These are phyloP conservation scores for Tetramorium simillimum DNA, from an alignment of 1,140 invertebrate species.

Conservation along the genomic window DNA sequence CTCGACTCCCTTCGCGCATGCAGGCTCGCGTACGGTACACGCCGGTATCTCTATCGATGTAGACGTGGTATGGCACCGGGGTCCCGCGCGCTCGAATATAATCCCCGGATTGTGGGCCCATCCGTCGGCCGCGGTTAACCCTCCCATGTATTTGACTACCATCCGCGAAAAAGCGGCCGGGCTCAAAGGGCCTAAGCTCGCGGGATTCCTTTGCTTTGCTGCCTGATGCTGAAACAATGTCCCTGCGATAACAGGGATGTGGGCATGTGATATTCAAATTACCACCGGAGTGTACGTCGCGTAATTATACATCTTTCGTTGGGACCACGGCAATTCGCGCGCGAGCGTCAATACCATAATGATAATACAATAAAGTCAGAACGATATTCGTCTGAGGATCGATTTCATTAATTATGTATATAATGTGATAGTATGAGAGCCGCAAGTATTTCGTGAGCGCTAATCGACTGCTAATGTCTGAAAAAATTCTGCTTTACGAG, in stretches of 20 bases:
- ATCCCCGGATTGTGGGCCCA: slow-evolving; percentile 56
- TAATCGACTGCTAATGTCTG: not conserved
- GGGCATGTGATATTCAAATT: not conserved
- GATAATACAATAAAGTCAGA: not conserved
- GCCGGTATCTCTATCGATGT: slow-evolving; percentile 82
- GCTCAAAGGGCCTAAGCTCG: not conserved
- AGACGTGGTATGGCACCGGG: slow-evolving; percentile 69
- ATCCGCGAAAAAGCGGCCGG: slow-evolving; percentile 40
- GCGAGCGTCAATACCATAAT: no score
- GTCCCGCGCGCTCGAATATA: slow-evolving; percentile 51
- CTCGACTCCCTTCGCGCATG: slow-evolving; percentile 74
- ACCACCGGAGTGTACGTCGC: not conserved
- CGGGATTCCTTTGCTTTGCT: not conserved
- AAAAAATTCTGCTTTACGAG: not conserved
- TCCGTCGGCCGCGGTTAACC: slow-evolving; percentile 28
- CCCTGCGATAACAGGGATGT: not conserved
- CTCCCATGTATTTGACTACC: slow-evolving; percentile 48
- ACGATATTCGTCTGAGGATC: not conserved
- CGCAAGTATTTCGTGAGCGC: not conserved
- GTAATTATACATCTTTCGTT: not conserved
- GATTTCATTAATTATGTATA: not conserved
- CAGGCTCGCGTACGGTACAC: slow-evolving; percentile 64
- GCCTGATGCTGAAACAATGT: slow-evolving; percentile 18
- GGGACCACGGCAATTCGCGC: not conserved
- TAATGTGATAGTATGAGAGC: not conserved